Base-by-base conservation (phyloP, 2,113 vertebrate species). In the Sceloporus tristichus region DNA sequence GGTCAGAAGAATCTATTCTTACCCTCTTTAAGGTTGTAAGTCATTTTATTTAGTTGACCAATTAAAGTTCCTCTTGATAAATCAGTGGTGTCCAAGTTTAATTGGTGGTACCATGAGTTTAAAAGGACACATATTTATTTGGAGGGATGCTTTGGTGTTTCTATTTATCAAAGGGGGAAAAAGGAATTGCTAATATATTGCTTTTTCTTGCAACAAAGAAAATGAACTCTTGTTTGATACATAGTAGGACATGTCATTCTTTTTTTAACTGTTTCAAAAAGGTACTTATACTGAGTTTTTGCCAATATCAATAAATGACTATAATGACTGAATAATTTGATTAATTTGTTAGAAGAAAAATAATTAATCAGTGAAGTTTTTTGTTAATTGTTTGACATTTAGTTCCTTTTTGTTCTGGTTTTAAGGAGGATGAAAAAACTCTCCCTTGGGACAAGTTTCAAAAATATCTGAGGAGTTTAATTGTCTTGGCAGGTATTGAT, bases 401-500 rank as follows among this genome's bases (percentile, higher is more conserved):
- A 66, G 27, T 62, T 42, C 59, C 19, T 25, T 21, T 79, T 80
- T 62, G 34, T n/a, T 85, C 66, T 0, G 0, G 66, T 81, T 91
- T 23, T 0, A 0, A 83, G 65, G 59, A 38, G 83, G 85, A 8
- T 59, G 16, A 34, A 65, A 81, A 14, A 65, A 1, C 9, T 8
- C 19, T 74, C 48, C 56, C 40, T 34, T 90, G 23, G 2, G 68
- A 93, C 56, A 77, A 82, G 80, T 54, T 0, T 19, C 80, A 89
- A 93, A 95, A 89, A 77, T 90, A 27, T 95, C 93, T 93, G 85
- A 93, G 54, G 84, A 81, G 82, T 95, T 96, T 96, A 95, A 97
- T 95, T 95, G 93, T 91, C 88, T 95, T 90, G 90, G 88, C 27
- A 56, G 83, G 38, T 95, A 95, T 95, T 94, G 95, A 97, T 95